phyloP scores from a whole-genome alignment of 2,113 vertebrate genomes.

The Athene noctua region DNA sequence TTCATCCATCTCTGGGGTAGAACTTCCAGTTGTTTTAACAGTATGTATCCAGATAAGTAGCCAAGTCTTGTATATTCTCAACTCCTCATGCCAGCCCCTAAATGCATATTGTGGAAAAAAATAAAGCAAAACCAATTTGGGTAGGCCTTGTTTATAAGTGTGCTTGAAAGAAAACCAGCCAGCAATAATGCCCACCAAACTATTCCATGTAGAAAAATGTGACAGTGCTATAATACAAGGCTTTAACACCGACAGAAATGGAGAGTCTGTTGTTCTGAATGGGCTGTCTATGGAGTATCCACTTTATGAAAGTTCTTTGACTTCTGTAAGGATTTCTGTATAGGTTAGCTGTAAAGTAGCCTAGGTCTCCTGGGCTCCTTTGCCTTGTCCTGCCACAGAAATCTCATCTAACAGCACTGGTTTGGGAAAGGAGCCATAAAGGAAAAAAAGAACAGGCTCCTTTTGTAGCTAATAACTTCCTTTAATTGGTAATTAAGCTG shows the following conservation, averaged over 20 bases:
- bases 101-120: not conserved
- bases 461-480: conserved; percentile 69
- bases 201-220: not conserved
- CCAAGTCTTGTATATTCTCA: not conserved
- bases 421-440: conserved; percentile 60
- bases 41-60: not conserved
- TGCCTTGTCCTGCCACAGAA: conserved; percentile 24
- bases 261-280: not conserved
- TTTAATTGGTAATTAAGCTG: conserved; percentile 69
- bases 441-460: conserved; percentile 53
- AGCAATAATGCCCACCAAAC: not conserved
- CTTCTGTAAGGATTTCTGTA: not conserved
- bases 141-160: not conserved
- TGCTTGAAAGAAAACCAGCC: not conserved
- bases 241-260: not conserved
- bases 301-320: not conserved
- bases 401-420: conserved; percentile 2
- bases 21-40: not conserved
- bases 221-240: not conserved
- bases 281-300: not conserved
- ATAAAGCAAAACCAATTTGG: not conserved
- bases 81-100: not conserved
- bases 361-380: not conserved
- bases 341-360: not conserved
- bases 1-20: not conserved